phyloP scores from a whole-genome alignment of 2,888 invertebrate species.

The Drosophila affinis region DNA sequence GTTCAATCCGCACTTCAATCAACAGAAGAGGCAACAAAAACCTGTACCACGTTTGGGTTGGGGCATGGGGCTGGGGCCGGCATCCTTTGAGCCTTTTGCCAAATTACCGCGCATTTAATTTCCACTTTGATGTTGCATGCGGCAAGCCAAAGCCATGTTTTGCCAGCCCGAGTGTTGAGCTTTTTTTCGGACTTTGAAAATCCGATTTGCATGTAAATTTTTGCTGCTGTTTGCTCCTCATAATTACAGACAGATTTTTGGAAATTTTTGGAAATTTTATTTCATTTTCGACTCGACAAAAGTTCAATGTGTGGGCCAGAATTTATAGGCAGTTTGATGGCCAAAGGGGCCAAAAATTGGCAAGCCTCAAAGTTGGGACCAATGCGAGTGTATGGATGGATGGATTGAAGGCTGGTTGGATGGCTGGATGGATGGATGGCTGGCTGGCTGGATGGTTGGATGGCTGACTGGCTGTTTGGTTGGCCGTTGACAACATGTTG shows the following conservation, averaged over 20 bases:
- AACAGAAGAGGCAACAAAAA: constrained; percentile 26
- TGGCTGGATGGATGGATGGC: not conserved
- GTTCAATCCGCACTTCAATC: constrained; percentile 64
- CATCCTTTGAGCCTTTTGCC: constrained; percentile 81
- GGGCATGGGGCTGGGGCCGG: constrained; percentile 64
- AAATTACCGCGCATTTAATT: constrained; percentile 83
- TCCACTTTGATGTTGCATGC: constrained; percentile 83
- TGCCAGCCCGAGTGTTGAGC: constrained; percentile 49
- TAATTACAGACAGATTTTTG: constrained; percentile 32
- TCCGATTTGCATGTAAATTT: constrained; percentile 70
- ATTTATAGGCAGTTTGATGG: constrained; percentile 76
- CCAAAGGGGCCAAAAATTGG: constrained; percentile 60
- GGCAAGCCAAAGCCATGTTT: constrained; percentile 78
- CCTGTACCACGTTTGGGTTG: constrained; percentile 61
- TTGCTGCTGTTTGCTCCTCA: constrained; percentile 32
- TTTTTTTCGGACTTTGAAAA: constrained; percentile 38
- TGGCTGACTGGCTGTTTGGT: not conserved
- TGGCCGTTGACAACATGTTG: constrained; percentile 77
- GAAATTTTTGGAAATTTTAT: constrained; percentile 41
- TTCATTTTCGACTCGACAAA: constrained; percentile 29
- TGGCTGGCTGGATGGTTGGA: constrained; percentile 22
- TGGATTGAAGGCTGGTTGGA: not conserved
- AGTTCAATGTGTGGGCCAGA: constrained; percentile 68
- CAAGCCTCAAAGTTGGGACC: constrained; percentile 40
- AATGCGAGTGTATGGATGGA: constrained; percentile 11